phyloP scores from a whole-genome alignment of 2,888 invertebrate genomes.

The Cremastinae sp. region DNA sequence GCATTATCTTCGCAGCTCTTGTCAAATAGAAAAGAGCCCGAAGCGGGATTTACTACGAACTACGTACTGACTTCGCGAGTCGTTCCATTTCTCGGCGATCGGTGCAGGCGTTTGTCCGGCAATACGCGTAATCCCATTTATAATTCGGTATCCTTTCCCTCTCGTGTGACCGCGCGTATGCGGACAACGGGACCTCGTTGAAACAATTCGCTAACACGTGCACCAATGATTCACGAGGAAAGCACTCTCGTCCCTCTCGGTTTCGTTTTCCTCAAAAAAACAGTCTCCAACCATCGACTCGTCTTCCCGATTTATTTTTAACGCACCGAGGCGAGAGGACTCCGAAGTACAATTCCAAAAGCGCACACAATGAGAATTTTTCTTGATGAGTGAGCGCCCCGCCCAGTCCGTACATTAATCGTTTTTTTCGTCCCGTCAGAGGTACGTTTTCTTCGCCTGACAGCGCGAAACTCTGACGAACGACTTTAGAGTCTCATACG shows the following conservation, averaged over 20 bases:
- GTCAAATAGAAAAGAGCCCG: slow-evolving; percentile 14
- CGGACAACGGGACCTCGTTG: not conserved
- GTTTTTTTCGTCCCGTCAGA: slow-evolving; percentile 15
- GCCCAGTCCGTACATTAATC: slow-evolving; percentile 35
- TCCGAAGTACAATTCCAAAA: slow-evolving; percentile 23
- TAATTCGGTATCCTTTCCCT: slow-evolving; percentile 50
- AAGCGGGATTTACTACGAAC: slow-evolving; percentile 45
- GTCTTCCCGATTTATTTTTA: not conserved
- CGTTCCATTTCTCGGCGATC: slow-evolving; percentile 62
- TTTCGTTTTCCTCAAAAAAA: too few species aligned
- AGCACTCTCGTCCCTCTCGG: slow-evolving; percentile 12
- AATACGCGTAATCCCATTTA: slow-evolving; percentile 66
- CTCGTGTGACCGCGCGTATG: slow-evolving; percentile 13
- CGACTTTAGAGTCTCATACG: slow-evolving; percentile 39
- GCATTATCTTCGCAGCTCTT: not conserved
- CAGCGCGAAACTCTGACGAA: slow-evolving; percentile 49
- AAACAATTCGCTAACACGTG: slow-evolving; percentile 19
- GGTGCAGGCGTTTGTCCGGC: slow-evolving; percentile 56
- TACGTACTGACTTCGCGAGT: slow-evolving; percentile 66
- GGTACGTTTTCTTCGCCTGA: slow-evolving; percentile 50
- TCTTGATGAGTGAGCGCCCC: slow-evolving; percentile 48
- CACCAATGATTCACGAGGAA: slow-evolving; percentile 44
- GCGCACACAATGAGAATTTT: slow-evolving; percentile 28
- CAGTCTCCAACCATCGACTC: not conserved
- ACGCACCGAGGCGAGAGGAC: not conserved